Base-by-base conservation (phyloP, 2,113 vertebrate genomes). In the Bubo scandiacus region DNA sequence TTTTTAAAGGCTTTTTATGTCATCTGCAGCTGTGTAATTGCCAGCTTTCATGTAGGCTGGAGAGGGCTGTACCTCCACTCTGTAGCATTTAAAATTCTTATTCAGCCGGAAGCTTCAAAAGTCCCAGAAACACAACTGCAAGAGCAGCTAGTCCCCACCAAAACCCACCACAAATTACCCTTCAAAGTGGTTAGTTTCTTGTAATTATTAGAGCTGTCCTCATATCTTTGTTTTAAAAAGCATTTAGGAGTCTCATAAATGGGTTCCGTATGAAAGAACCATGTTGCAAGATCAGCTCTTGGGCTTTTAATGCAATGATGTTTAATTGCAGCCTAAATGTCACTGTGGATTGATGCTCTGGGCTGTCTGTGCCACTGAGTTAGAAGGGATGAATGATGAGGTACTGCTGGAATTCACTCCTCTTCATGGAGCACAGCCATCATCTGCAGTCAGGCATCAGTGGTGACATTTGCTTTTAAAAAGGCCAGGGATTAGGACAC, bases 11-110 rank as follows among this genome's bases (percentile, higher is more conserved):
- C 59, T 91, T 67, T 85, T 94, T 49, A 22, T 45, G 17, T 49
- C 58, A 55, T 40, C 43, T 72, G 80, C 74, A 85, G 92, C 96
- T 87, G 82, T 72, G 91, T 88, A 81, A 95, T 80, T 94, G 82
- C 80, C 43, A 78, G 89, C 63, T 91, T 93, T 94, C 68, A 34
- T 5, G 26, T 36, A 74, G 78, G 67, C 89, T 85, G 66, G 36
- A 52, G 70, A 42, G 75, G 75, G 71, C 49, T 63, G 73, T 57
- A 9, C 78, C 74, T 79, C 61, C 74, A 8, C 79, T 26, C 3
- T 11, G 38, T 21, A 59, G 62, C 75, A 52, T 66, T 94, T 91
- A 52, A 54, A 88, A 47, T 83, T 72, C 22, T 57, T 70, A 26
- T 67, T 90, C 68, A 72, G 40, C 4, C 2, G 52, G 52, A 87